Base-by-base conservation (phyloP, 2,888 invertebrate genomes). In the Folsomia manolachei region DNA sequence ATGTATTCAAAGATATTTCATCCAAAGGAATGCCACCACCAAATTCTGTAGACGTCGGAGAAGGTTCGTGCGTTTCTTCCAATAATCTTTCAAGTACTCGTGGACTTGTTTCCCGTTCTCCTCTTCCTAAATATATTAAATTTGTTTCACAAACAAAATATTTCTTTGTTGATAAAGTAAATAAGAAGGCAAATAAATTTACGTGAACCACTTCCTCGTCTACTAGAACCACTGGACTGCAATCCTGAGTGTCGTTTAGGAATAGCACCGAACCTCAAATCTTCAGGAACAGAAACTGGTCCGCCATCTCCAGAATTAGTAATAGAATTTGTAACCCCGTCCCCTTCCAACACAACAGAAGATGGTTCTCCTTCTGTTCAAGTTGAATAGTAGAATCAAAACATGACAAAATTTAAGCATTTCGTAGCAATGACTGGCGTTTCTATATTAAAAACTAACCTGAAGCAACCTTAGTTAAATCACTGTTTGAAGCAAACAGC, bases 401-500 rank as follows among this genome's bases (percentile, higher is more conserved):
- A 19, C 60, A 60, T 9, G 11, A 11, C 7, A 7, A 9, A 60
- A 19, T 60, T 7, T 60, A 60, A 51, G 51, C 9, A 18, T 51
- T 51, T 18, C 51, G 18, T 51, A 9, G 11, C 51, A 18, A n/a
- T n/a, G n/a, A n/a, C 39, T 4, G 39, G 39, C 7, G 39, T 39
- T 4, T 14, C 4, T 39, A 39, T 39, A 39, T 39, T n/a, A n/a
- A n/a, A n/a, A 7, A 63, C 62, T 1, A 61, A 75, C 75, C 71
- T 61, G 71, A 71, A 18, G 63, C 68, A 0, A 19, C 62, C 21
- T 27, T 25, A 2, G 70, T 61, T 26, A 76, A 52, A n/a, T 78
- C 78, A 27, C 74, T 67, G 56, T 72, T 82, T 82, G 81, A 84
- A 73, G 88, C 88, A 82, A 90, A 90, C 66, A 90, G 83, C 88